A percentile compares a stretch with the other conserved stretches of the same genome.
These are phyloP conservation scores for Anagyrus pseudococci DNA, from an alignment of 2,888 invertebrate species.

Conservation along the genomic window DNA sequence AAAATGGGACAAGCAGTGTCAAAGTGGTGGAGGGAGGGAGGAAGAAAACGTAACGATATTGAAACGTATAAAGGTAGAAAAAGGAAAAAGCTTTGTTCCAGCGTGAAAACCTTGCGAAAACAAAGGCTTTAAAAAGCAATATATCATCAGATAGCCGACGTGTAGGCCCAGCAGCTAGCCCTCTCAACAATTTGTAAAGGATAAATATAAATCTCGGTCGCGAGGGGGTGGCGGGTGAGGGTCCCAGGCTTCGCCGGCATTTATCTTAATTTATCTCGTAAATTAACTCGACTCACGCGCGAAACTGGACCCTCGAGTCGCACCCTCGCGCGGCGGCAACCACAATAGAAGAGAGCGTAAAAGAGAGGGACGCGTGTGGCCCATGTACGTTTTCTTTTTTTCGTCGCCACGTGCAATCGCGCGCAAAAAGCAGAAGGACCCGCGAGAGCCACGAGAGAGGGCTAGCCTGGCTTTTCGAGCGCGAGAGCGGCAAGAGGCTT, in stretches of 20 bases:
- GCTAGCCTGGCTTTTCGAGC: not conserved
- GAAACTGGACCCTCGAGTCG: slow-evolving; percentile 3
- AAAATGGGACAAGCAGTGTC: no score
- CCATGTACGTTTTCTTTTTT: not conserved
- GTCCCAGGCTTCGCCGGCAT: not conserved
- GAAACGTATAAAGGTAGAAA: not conserved
- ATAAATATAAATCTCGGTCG: slow-evolving; percentile 28
- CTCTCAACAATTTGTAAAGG: slow-evolving; percentile 25
- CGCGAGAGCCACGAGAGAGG: no score
- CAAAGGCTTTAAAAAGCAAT: slow-evolving; percentile 15
- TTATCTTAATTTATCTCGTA: slow-evolving; percentile 33
- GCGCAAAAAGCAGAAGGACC: not conserved
- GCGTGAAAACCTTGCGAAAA: slow-evolving; percentile 3
- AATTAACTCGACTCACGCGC: slow-evolving; percentile 29
- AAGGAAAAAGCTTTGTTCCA: no score
- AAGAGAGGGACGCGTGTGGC: no score
- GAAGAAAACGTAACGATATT: no score
- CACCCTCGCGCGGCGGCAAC: not conserved
- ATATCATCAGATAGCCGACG: slow-evolving; percentile 9
- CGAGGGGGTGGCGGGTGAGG: not conserved
- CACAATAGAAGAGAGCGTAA: slow-evolving; percentile 1
- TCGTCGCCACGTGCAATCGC: no score
- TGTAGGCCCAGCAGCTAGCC: not conserved
- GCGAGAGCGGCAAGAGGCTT: not conserved
- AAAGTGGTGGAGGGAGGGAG: no score